Conservation (phyloP, 2,113 vertebrate genomes). For the Irena cyanogastra region DNA sequence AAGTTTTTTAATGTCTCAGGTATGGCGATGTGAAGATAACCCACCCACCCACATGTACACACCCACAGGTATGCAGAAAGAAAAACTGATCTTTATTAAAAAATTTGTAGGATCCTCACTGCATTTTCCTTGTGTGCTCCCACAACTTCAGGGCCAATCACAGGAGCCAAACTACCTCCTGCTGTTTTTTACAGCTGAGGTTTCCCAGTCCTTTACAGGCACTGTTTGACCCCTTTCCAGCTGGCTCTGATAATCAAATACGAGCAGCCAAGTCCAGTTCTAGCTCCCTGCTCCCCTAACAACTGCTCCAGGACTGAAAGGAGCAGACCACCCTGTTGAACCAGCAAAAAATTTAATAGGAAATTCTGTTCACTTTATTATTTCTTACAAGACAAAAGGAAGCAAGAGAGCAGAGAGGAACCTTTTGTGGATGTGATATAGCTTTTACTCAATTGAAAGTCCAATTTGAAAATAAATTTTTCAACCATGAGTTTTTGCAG, state of each 20-base stretch:
- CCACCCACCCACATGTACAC: rapidly evolving
- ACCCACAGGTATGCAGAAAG: background rate
- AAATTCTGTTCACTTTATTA: background rate
- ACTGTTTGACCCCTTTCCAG: conserved; percentile 26
- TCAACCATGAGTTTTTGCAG: background rate
- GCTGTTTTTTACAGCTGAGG: background rate
- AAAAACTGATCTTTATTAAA: background rate
- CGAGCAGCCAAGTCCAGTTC: background rate
- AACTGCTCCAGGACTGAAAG: background rate
- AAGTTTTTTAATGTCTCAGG: background rate
- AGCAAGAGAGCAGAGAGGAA: background rate
- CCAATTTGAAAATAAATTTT: background rate
- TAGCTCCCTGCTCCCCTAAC: background rate
- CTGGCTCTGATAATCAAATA: conserved; percentile 43
- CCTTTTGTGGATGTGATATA: background rate
- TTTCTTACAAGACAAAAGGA: background rate
- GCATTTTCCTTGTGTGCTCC: background rate
- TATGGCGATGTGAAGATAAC: rapidly evolving
- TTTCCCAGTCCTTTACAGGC: conserved; percentile 41
- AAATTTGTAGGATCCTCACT: background rate
- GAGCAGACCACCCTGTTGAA: conserved; percentile 41
- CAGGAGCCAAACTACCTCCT: background rate
- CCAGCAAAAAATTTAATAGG: background rate
- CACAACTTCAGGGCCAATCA: background rate
- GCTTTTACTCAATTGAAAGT: background rate